Base-by-base conservation (phyloP, 1,140 invertebrate genomes). In the Asobara japonica region DNA sequence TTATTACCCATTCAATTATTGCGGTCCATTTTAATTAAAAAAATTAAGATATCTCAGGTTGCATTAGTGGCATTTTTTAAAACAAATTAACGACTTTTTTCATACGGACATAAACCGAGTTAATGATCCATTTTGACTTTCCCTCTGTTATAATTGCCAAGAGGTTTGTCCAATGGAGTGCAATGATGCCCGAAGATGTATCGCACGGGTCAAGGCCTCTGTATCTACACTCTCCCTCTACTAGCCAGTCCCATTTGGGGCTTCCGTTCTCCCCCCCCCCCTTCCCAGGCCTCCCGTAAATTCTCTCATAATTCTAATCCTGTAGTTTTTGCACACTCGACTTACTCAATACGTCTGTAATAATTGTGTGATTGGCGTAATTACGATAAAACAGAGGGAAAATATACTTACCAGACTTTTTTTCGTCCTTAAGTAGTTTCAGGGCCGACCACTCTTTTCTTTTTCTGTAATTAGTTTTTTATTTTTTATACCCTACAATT, bases 121-220 rank as follows among this genome's bases (percentile, higher is more conserved):
- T 29, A 31, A 31, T 22, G 11, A 30, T 62, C n/a, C 29, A 62
- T 62, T 29, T 62, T 29, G 60, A 31, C 29, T 62, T 62, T 62
- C 60, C 30, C 60, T 62, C 3, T 16, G 11, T 62, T 62, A 31
- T 62, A 62, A 62, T 62, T 62, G 60, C 60, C 11, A 62, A 30
- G 25, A 30, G 25, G 25, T 62, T 62, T 62, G 25, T 62, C 27
- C 29, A 62, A 62, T 45, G 60, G 29, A 62, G 60, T 31, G 27
- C 31, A 31, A 62, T 62, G 60, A 62, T 10, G 27, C 27, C 7
- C 29, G 29, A 62, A 62, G 60, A 62, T 62, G 25, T 30, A 30
- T 31, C n/a, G 29, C 29, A 62, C 13, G 60, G 51, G 51, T 56
- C 51, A 56, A 62, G 27, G 29, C 60, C 29, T 30, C 5, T 13